Evolutionary conservation across 2,888 invertebrate genomes (phyloP).

Genomic region (Clistopyga incitator): DNA sequence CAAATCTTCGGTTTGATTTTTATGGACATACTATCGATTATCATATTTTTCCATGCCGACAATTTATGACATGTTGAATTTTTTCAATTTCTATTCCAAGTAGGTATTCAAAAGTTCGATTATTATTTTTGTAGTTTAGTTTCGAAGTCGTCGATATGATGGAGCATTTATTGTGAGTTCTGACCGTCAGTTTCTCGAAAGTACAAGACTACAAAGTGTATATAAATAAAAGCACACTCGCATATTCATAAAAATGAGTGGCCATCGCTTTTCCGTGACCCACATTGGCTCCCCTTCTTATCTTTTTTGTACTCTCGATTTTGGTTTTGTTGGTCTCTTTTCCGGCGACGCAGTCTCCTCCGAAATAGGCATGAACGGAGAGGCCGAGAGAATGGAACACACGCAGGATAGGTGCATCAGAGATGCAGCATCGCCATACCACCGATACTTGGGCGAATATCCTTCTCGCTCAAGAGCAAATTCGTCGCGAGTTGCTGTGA

Average conservation of each 20-base stretch:
- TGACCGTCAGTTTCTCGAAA: not conserved
- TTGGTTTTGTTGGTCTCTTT: constrained; percentile 41
- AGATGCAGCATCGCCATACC: constrained; percentile 25
- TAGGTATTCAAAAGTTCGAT: not conserved
- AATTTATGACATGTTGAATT: not conserved
- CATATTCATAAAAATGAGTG: constrained; percentile 35
- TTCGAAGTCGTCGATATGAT: not conserved
- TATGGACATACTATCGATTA: no score
- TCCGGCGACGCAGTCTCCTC: constrained; percentile 51
- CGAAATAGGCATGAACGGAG: constrained; percentile 69
- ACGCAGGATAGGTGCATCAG: constrained; percentile 40
- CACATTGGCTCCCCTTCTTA: constrained; percentile 63
- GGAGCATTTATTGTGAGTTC: not conserved
- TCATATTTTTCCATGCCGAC: no score
- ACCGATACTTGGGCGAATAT: constrained; percentile 33
- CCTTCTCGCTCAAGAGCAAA: constrained; percentile 36
- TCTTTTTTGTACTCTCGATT: constrained; percentile 35
- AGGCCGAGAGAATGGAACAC: constrained; percentile 48
- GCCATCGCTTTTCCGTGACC: constrained; percentile 68
- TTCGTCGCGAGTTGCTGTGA: constrained; percentile 34
- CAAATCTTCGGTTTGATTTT: no score
- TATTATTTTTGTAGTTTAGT: not conserved
- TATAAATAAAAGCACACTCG: constrained; percentile 1
- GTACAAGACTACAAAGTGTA: constrained; percentile 8
- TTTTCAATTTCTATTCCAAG: not conserved